Evolutionary conservation across 2,888 invertebrate species (phyloP).

Genomic region (Microplitis manilae): DNA sequence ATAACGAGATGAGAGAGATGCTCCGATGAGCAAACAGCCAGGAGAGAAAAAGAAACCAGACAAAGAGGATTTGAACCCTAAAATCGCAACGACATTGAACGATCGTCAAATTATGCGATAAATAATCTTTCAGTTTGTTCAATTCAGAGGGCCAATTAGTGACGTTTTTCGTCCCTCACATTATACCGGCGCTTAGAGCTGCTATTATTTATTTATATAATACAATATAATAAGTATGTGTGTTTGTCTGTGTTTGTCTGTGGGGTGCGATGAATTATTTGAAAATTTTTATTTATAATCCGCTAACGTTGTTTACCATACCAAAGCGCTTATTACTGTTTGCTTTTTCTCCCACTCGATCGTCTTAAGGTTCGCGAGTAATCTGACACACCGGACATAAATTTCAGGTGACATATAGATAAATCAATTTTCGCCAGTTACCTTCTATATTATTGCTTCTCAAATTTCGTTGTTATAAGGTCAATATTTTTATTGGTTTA

Average conservation of each 20-base stretch:
- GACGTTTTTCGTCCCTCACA: constrained; percentile 17
- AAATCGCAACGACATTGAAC: constrained; percentile 28
- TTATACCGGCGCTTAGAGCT: background rate
- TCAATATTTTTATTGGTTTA: constrained; percentile 1
- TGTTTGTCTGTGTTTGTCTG: constrained; percentile 14
- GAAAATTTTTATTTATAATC: constrained; percentile 39
- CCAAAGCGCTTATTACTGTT: constrained; percentile 47
- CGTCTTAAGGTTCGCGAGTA: constrained; percentile 41
- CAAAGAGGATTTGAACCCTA: background rate
- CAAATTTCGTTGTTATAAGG: constrained; percentile 44
- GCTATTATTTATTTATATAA: background rate
- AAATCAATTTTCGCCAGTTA: constrained; percentile 58
- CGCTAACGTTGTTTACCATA: constrained; percentile 41
- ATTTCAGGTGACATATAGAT: constrained; percentile 54
- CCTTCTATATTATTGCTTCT: constrained; percentile 40
- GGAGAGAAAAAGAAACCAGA: background rate
- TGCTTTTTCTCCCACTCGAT: constrained; percentile 28
- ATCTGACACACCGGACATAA: constrained; percentile 55
- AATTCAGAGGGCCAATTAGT: constrained; percentile 37
- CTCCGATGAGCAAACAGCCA: background rate
- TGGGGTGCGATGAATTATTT: constrained; percentile 31
- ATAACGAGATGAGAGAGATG: background rate
- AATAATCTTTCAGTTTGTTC: constrained; percentile 30
- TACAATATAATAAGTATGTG: background rate
- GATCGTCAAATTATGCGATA: constrained; percentile 30